Evolutionary conservation across 2,888 invertebrate species (phyloP).

Genomic region (Anorthoa munda): DNA sequence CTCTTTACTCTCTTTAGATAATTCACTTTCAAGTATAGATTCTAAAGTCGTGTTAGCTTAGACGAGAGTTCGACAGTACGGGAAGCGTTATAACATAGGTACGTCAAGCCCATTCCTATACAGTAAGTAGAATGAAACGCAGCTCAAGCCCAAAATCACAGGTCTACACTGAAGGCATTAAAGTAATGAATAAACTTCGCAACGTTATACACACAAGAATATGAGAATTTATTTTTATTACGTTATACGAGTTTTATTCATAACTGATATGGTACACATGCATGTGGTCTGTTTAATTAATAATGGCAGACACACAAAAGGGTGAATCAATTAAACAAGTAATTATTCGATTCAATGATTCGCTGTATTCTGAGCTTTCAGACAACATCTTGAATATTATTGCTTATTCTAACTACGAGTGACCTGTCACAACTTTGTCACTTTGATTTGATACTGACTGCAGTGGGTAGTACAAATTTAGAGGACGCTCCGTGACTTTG

Average conservation of each 20-base stretch:
- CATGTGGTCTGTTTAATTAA: background rate
- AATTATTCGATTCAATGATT: no score
- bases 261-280: background rate
- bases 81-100: no score
- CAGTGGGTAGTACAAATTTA: no score
- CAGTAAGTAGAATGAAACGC: conserved; percentile 46
- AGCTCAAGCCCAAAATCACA: conserved; percentile 28
- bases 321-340: no score
- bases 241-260: conserved; percentile 13
- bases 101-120: no score
- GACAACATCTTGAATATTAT: background rate
- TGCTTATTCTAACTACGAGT: conserved; percentile 25
- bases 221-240: conserved; percentile 39
- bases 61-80: no score
- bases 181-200: conserved; percentile 33
- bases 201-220: conserved; percentile 1
- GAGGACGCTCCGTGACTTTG: no score
- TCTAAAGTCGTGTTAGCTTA: conserved; percentile 8
- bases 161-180: conserved; percentile 52
- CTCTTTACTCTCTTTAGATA: conserved; percentile 15
- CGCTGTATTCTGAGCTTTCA: no score
- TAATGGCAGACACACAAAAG: no score
- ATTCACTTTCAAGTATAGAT: conserved; percentile 24
- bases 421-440: conserved; percentile 18
- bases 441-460: conserved; percentile 10